Conservation (phyloP, 2,113 vertebrate genomes). For the Gallinago paraguaiae region DNA sequence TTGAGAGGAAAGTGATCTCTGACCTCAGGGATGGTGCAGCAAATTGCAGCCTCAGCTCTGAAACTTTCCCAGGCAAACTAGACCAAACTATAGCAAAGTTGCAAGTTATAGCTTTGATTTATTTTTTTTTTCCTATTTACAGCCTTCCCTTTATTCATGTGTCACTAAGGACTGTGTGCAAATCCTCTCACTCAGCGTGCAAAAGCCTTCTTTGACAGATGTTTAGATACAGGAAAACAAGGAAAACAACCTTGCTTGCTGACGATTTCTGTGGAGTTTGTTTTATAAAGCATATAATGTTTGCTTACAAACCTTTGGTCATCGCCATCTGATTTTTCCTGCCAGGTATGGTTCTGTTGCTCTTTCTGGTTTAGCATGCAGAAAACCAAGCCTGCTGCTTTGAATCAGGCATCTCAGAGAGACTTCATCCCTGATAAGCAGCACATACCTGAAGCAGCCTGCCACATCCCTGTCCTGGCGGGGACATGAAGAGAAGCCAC, state of each 20-base stretch:
- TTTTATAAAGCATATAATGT: neutral
- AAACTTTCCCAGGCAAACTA: neutral
- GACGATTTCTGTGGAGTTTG: neutral
- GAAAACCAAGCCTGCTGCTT: neutral
- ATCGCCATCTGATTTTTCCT: neutral
- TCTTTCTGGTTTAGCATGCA: neutral
- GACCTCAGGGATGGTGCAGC: neutral
- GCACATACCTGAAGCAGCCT: neutral
- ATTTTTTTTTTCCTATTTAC: neutral
- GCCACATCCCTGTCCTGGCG: accelerated
- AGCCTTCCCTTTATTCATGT: neutral
- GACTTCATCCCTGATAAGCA: neutral
- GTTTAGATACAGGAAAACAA: neutral
- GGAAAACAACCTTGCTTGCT: neutral
- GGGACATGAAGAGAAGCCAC: neutral
- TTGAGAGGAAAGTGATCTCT: neutral
- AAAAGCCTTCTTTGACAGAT: neutral
- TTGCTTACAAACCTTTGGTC: neutral
- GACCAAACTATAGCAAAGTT: neutral
- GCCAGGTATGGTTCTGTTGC: neutral
- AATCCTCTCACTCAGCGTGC: neutral
- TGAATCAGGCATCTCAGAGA: accelerated
- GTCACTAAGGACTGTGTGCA: neutral
- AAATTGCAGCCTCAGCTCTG: neutral
- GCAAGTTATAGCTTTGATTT: neutral